Evolutionary conservation across 1,140 invertebrate species (phyloP).

Genomic region (Thaumetopoea pityocampa): DNA sequence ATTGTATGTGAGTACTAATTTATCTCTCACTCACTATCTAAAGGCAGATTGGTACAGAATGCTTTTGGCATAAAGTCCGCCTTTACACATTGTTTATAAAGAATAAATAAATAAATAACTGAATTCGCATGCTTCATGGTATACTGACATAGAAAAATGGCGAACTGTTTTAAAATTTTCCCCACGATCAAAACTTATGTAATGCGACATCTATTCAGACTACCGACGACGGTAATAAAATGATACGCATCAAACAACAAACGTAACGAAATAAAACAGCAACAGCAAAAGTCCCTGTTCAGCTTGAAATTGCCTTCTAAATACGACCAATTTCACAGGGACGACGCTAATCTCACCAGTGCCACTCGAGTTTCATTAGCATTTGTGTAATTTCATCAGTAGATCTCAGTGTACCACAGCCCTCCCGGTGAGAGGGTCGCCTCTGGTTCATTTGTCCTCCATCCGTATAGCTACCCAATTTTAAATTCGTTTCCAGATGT

Average conservation of each 20-base stretch:
- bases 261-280: slow-evolving; percentile 10
- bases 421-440: slow-evolving; percentile 16
- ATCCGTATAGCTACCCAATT: slow-evolving; percentile 33
- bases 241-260: slow-evolving; percentile 1
- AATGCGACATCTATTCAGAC: no score
- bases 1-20: no score
- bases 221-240: no score
- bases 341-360: slow-evolving; percentile 48
- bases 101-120: no score
- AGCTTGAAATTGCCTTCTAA: slow-evolving; percentile 46
- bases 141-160: no score
- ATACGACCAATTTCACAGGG: slow-evolving; percentile 47
- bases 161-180: no score
- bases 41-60: no score
- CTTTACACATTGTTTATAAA: no score
- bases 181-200: no score
- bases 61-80: no score
- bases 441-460: slow-evolving; percentile 44
- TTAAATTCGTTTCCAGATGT: slow-evolving; percentile 30
- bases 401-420: slow-evolving; percentile 29
- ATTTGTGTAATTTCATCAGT: slow-evolving; percentile 64
- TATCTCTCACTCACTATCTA: no score
- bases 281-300: slow-evolving; percentile 22
- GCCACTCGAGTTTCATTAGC: slow-evolving; percentile 57
- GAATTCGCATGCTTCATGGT: no score